These are phyloP conservation scores for Neotoxoptera formosana DNA, from an alignment of 1,140 invertebrate species.

Conservation along the genomic window DNA sequence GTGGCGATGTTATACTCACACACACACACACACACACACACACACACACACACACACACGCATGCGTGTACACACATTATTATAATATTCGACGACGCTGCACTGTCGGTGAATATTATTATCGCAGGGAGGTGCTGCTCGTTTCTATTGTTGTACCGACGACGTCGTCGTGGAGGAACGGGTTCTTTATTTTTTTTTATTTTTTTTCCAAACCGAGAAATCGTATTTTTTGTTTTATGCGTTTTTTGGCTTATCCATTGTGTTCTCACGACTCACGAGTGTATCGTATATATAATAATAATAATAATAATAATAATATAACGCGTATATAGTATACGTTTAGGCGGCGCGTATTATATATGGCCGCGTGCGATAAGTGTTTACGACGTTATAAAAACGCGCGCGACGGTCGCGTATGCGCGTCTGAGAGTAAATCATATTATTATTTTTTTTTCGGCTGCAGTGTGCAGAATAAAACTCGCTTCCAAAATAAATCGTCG, in stretches of 20 bases:
- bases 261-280: conserved; percentile 4
- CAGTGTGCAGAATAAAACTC: not conserved
- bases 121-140: conserved; percentile 17
- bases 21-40: not conserved
- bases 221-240: conserved; percentile 41
- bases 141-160: conserved; percentile 26
- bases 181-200: not conserved
- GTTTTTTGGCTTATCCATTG: conserved; percentile 39
- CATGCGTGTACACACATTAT: not conserved
- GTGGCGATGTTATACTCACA: no score
- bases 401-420: not conserved
- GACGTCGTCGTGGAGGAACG: not conserved
- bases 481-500: not conserved
- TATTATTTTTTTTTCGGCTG: not conserved
- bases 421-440: conserved; percentile 32
- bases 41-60: not conserved
- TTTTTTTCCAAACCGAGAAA: not conserved
- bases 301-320: no score
- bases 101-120: not conserved
- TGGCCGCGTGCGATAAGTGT: conserved; percentile 28
- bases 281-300: not conserved
- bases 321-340: no score
- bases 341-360: conserved; percentile 17
- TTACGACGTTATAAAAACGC: conserved; percentile 45
- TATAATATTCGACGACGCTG: not conserved